phyloP scores from a whole-genome alignment of 1,140 invertebrate species.

The Zaprionus camerounensis region DNA sequence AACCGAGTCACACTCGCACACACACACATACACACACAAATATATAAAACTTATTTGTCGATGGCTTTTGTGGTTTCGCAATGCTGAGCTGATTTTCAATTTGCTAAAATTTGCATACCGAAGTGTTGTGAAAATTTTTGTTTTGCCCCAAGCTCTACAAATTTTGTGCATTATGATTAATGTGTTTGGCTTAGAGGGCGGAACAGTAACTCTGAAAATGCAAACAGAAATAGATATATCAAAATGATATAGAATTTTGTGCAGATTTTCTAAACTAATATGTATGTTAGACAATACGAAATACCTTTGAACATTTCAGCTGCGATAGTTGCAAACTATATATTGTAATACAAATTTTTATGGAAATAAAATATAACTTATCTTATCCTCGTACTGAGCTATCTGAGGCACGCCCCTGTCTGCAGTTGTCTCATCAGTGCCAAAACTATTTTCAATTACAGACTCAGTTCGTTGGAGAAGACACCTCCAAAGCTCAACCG shows the following conservation, averaged over 20 bases:
- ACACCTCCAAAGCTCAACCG: slow-evolving; percentile 34
- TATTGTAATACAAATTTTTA: too few species aligned
- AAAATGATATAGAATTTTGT: background rate
- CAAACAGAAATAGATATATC: background rate
- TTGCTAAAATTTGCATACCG: slow-evolving; percentile 75
- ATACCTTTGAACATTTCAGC: background rate
- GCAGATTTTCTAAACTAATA: background rate
- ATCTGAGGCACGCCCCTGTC: slow-evolving; percentile 62
- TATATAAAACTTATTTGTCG: slow-evolving; percentile 64
- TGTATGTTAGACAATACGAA: background rate
- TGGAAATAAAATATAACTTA: too few species aligned
- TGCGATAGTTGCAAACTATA: background rate
- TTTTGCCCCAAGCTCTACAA: slow-evolving; percentile 37
- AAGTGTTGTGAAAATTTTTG: slow-evolving; percentile 63
- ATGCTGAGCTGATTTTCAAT: slow-evolving; percentile 72
- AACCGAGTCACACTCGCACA: slow-evolving; percentile 11
- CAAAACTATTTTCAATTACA: slow-evolving; percentile 78
- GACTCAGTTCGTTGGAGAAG: background rate
- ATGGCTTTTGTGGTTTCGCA: slow-evolving; percentile 69
- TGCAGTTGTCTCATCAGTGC: slow-evolving; percentile 31
- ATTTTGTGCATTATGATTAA: slow-evolving; percentile 62
- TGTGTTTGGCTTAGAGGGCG: slow-evolving; percentile 43
- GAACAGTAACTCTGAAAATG: background rate
- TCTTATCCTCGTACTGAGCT: background rate
- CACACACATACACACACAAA: background rate